These are phyloP conservation scores for Tupiocoris notatus DNA, from an alignment of 2,888 invertebrate genomes.

Conservation along the genomic window DNA sequence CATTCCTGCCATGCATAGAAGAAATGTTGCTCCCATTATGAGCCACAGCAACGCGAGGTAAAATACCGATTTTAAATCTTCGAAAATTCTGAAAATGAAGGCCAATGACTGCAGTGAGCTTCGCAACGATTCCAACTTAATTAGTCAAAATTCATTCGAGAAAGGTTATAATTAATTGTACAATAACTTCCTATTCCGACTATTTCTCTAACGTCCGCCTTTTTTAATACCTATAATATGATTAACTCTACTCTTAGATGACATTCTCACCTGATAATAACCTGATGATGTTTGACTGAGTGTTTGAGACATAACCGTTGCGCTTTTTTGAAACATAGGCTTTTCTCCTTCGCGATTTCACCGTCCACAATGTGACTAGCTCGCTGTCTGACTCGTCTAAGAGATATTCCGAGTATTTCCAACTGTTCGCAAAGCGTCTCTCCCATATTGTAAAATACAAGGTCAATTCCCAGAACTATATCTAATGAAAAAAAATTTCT, in stretches of 20 bases:
- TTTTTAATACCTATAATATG: too few species aligned
- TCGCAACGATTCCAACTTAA: too few species aligned
- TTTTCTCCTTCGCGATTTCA: not conserved
- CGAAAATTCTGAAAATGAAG: conserved; percentile 5
- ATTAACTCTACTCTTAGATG: too few species aligned
- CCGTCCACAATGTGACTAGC: not conserved
- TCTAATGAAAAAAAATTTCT: too few species aligned
- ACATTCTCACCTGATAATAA: conserved; percentile 3
- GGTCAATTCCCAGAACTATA: conserved; percentile 14
- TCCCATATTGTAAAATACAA: conserved; percentile 1
- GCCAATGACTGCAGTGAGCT: not conserved
- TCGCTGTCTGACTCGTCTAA: not conserved
- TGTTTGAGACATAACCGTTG: not conserved
- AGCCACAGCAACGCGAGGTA: conserved; percentile 1
- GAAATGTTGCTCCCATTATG: not conserved
- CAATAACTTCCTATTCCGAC: too few species aligned
- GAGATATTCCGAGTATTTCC: conserved; percentile 4
- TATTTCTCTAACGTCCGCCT: too few species aligned
- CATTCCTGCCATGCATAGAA: conserved; percentile 12
- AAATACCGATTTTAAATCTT: conserved; percentile 8
- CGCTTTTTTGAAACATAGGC: not conserved
- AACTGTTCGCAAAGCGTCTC: conserved; percentile 4
- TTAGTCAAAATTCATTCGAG: not conserved
- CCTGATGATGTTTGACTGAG: conserved; percentile 24
- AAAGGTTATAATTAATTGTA: too few species aligned